Conservation (phyloP, 2,113 vertebrate genomes). For the Lota lota region DNA sequence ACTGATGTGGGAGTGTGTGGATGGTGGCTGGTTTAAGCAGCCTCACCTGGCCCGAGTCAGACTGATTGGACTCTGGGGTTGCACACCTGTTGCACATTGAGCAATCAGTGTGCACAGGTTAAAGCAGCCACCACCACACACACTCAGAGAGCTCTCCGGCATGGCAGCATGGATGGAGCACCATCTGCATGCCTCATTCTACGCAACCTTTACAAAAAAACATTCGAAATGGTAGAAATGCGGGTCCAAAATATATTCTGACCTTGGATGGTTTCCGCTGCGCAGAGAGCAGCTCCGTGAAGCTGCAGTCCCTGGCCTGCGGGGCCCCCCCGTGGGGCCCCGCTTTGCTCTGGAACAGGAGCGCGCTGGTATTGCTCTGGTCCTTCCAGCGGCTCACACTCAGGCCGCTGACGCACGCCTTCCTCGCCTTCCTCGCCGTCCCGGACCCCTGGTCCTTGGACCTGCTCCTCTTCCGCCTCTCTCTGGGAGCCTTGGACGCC, state of each 20-base stretch:
- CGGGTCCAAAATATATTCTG: background rate
- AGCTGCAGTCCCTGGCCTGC: constrained; percentile 44
- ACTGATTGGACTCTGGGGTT: too few species aligned
- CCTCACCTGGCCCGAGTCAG: too few species aligned
- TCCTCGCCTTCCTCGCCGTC: constrained; percentile 65
- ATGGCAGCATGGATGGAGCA: too few species aligned
- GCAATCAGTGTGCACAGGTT: too few species aligned
- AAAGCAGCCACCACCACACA: too few species aligned
- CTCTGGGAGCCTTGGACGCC: constrained; percentile 13
- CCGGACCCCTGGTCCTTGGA: constrained; percentile 30
- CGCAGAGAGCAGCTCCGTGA: constrained; percentile 39
- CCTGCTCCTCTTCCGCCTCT: constrained; percentile 18
- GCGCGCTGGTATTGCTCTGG: background rate
- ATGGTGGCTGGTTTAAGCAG: too few species aligned
- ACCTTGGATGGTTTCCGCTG: constrained; percentile 31
- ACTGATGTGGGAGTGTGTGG: too few species aligned
- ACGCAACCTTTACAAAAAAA: too few species aligned
- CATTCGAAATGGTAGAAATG: too few species aligned
- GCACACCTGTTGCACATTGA: too few species aligned
- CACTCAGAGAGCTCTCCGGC: too few species aligned
- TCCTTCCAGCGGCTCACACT: constrained; percentile 78
- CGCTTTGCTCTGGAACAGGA: background rate
- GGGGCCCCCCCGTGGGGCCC: background rate
- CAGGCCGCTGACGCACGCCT: constrained; percentile 76
- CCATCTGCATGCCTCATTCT: too few species aligned